Conservation (phyloP, 2,113 vertebrate genomes). For the Scopus umbretta region DNA sequence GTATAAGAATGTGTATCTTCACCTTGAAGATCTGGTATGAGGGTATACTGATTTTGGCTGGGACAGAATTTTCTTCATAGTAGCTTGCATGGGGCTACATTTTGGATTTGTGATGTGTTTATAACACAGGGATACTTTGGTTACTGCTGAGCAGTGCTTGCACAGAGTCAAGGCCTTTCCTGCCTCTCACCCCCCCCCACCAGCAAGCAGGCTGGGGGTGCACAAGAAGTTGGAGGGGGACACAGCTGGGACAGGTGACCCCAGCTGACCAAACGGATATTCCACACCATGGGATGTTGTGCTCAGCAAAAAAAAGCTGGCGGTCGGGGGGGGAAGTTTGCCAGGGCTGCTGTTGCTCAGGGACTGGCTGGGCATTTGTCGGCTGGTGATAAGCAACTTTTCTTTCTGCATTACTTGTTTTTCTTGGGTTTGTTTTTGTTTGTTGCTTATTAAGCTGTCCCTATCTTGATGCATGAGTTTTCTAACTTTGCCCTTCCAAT, state of each 20-base stretch:
- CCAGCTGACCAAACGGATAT: neutral
- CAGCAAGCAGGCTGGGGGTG: accelerated
- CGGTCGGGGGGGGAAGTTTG: neutral
- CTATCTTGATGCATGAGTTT: neutral
- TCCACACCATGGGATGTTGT: neutral
- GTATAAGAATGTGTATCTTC: neutral
- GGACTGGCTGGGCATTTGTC: neutral
- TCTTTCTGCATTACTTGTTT: neutral
- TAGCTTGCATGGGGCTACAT: neutral
- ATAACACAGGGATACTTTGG: neutral
- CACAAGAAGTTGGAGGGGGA: neutral
- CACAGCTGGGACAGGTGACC: neutral
- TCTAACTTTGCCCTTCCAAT: neutral
- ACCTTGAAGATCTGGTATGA: neutral
- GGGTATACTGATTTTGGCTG: neutral
- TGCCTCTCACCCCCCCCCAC: neutral
- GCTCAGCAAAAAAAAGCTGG: neutral
- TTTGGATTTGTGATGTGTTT: neutral
- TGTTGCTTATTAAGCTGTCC: neutral
- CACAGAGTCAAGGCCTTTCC: neutral
- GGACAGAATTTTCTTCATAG: neutral
- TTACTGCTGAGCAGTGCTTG: neutral
- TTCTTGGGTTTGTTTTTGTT: neutral
- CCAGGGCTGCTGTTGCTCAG: neutral
- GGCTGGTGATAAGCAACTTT: neutral